Evolutionary conservation across 2,888 invertebrate genomes (phyloP), one percentile per base, ranked within the genome.

Genomic region (Brenthis ino): DNA sequence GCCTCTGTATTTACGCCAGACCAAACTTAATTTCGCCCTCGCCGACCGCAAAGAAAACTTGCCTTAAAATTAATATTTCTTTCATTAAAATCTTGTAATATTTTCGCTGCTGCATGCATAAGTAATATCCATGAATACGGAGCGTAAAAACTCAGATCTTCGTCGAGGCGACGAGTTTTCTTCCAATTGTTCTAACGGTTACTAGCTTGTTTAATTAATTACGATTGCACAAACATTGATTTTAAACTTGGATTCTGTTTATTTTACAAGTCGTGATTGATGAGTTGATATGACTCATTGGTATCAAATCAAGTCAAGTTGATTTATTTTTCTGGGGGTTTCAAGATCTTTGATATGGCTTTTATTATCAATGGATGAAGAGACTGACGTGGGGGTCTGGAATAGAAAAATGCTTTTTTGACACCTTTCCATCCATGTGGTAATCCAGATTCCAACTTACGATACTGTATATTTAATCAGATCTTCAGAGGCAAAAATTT

Each of bases 11-110:
- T 78, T 78, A 75, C 72, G 74, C 74, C 75, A 75, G 75, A 74
- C 78, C 80, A 78, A 89, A 89, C 87, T 90, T 88, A 86, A 90
- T 89, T 87, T 83, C 82, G 83, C 85, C 82, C 79, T 77, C 84
- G 82, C 76, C 81, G 79, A 81, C 83, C 87, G 85, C 90, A 86
- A 89, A 89, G 91, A 89, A 90, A 92, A 92, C 93, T 93, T 90
- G 87, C 90, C 87, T 85, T 83, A 85, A 92, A 93, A 92, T 93
- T 93, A 93, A 93, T 93, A 93, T 93, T 93, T 93, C 93, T 93
- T 93, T 93, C 93, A 93, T 93, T 93, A 93, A 93, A 93, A 93
- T 87, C 91, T 92, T 93, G 93, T 93, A 93, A 93, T 93, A 92
- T 93, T 93, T 93, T 89, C 89, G 83, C 87, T 89, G 93, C 93